phyloP scores from a whole-genome alignment of 2,888 invertebrate genomes.

The Meiosimyza platycephala region DNA sequence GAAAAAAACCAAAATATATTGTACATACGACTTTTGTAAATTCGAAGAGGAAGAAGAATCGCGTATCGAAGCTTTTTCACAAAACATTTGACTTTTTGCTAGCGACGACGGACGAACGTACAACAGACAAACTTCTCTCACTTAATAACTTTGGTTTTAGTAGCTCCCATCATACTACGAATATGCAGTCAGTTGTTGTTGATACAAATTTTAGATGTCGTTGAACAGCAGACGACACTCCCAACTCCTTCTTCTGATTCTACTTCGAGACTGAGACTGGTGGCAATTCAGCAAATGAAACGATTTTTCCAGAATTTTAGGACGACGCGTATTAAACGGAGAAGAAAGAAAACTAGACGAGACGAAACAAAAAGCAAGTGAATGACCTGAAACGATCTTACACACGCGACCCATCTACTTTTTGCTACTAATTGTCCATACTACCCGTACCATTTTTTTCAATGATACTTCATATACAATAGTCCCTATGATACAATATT shows the following conservation, averaged over 20 bases:
- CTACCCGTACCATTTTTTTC: neutral
- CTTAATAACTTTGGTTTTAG: constrained; percentile 1
- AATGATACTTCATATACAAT: neutral
- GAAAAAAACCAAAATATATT: too few relatives aligned
- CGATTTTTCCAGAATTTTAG: constrained; percentile 12
- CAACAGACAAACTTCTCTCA: constrained; percentile 56
- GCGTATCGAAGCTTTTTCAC: constrained; percentile 21
- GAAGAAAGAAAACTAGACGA: neutral
- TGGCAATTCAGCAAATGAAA: neutral
- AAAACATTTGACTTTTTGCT: constrained; percentile 11
- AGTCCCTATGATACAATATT: too few relatives aligned
- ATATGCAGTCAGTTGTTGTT: neutral
- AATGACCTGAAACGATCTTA: constrained; percentile 65
- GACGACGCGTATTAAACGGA: constrained; percentile 8
- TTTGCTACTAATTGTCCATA: neutral
- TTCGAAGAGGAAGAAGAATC: constrained; percentile 13
- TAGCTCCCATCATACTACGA: neutral
- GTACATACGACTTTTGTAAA: neutral
- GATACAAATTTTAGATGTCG: constrained; percentile 49
- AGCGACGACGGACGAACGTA: constrained; percentile 44
- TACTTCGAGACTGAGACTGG: constrained; percentile 9
- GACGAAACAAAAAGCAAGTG: constrained; percentile 62
- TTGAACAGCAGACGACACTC: constrained; percentile 54
- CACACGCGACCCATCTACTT: constrained; percentile 53
- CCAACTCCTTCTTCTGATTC: constrained; percentile 42